Conservation (phyloP, 2,113 vertebrate genomes). For the Planiliza haematocheilus region DNA sequence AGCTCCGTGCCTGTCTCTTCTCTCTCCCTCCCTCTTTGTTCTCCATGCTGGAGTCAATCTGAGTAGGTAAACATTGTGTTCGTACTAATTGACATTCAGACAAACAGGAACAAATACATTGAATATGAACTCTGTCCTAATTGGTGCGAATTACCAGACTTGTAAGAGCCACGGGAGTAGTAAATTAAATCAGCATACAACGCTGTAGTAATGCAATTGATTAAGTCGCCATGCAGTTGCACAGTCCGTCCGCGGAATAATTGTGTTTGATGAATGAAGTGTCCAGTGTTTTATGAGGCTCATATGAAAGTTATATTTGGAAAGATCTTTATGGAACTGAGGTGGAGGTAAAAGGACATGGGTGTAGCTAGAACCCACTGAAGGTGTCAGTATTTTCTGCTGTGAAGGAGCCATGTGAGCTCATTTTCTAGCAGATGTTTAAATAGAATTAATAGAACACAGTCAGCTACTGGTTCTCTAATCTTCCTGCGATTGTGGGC, state of each 20-base stretch:
- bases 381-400: too few relatives aligned
- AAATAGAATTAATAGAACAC: background rate
- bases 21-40: slow-evolving; percentile 2
- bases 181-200: slow-evolving; percentile 60
- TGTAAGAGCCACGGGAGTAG: slow-evolving; percentile 33
- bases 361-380: too few relatives aligned
- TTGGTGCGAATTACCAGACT: slow-evolving; percentile 62
- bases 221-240: slow-evolving; percentile 44
- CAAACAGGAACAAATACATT: slow-evolving; percentile 59
- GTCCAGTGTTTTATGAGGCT: slow-evolving; percentile 34
- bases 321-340: background rate
- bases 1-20: background rate
- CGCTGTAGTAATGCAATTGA: slow-evolving; percentile 61
- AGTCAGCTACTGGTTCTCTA: background rate
- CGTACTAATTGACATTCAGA: slow-evolving; percentile 64
- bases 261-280: slow-evolving; percentile 54
- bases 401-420: background rate
- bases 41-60: slow-evolving; percentile 15
- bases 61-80: slow-evolving; percentile 54
- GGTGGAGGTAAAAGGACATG: background rate
- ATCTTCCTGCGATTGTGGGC: background rate
- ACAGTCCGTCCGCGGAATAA: slow-evolving; percentile 49
- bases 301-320: slow-evolving; percentile 32
- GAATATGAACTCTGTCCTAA: slow-evolving; percentile 53
- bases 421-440: background rate